Base-by-base conservation (phyloP, 2,888 invertebrate genomes). In the Andrena bicolor region DNA sequence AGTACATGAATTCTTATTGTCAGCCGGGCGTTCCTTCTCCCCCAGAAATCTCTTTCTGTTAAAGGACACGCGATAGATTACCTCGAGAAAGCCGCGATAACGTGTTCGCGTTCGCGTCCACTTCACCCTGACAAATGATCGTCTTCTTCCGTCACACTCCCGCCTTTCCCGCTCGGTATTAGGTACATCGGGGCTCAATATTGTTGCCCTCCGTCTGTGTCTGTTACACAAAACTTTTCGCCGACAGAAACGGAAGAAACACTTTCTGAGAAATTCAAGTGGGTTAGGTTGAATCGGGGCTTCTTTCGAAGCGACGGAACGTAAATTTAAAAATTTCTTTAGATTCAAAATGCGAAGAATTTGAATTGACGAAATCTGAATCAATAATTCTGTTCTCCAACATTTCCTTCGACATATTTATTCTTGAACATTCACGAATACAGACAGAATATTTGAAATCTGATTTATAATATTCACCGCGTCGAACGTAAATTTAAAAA, bases 41-140 rank as follows among this genome's bases (percentile, higher is more conserved):
- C 13, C 13, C 53, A 63, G 77, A 85, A 82, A 89, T 88, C 89
- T 87, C 80, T 82, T 79, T 85, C 82, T 64, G 80, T 64, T 76
- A 80, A 72, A 80, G 80, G 87, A 84, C 89, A 84, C 85, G 85
- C 86, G 85, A 91, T 91, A 84, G 91, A 91, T 91, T 90, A 86
- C 89, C 80, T 82, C 76, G 66, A 81, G 69, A 88, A 88, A 83
- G 85, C 82, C 82, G 86, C 83, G 91, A 90, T 91, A 90, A 91
- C 90, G 88, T 86, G 90, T 89, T 90, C 89, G 86, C 88, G 86
- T 89, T 88, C 89, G 89, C 89, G 89, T 91, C 90, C 89, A 91
- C 89, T 91, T 91, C 90, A 80, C 69, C 66, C 86, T 91, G 90
- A 91, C 91, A 91, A 91, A 91, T 90, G 90, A 88, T 89, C 89